Percentiles rank a stretch among this genome's conserved stretches.
Evolutionary conservation across 1,140 invertebrate species (phyloP).

Genomic region (Leptoteleia sp.): DNA sequence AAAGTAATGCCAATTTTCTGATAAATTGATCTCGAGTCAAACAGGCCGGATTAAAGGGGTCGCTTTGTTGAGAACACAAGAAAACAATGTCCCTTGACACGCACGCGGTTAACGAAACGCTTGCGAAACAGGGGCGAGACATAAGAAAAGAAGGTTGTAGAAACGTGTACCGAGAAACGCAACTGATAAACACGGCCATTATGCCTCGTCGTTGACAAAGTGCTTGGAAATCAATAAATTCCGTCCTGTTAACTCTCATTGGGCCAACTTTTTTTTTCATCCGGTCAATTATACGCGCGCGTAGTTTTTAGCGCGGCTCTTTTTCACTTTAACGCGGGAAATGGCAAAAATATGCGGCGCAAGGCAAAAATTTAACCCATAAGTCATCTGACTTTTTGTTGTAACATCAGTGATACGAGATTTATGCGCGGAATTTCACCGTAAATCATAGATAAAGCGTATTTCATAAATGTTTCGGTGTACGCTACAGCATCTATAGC

Average conservation of each 20-base stretch:
- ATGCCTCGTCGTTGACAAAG: slow-evolving; percentile 44
- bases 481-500: too few relatives aligned
- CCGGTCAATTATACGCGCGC: slow-evolving; percentile 12
- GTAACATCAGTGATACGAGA: too few relatives aligned
- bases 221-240: slow-evolving; percentile 45
- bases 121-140: slow-evolving; percentile 28
- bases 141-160: slow-evolving; percentile 22
- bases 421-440: too few relatives aligned
- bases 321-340: slow-evolving; percentile 13
- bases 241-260: slow-evolving; percentile 37
- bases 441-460: too few relatives aligned
- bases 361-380: not conserved
- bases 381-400: too few relatives aligned
- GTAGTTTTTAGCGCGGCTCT: too few relatives aligned
- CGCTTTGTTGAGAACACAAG: slow-evolving; percentile 30
- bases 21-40: slow-evolving; percentile 56
- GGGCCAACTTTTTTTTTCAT: slow-evolving; percentile 24
- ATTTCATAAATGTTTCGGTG: too few relatives aligned
- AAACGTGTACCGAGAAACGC: slow-evolving; percentile 38
- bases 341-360: slow-evolving; percentile 21
- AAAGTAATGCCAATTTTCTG: slow-evolving; percentile 14
- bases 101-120: slow-evolving; percentile 52
- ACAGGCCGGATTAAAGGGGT: slow-evolving; percentile 36
- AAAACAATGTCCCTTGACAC: slow-evolving; percentile 60
- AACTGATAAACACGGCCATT: slow-evolving; percentile 25